Evolutionary conservation across 2,888 invertebrate species (phyloP).

Genomic region (Zhengitettix transpicula): DNA sequence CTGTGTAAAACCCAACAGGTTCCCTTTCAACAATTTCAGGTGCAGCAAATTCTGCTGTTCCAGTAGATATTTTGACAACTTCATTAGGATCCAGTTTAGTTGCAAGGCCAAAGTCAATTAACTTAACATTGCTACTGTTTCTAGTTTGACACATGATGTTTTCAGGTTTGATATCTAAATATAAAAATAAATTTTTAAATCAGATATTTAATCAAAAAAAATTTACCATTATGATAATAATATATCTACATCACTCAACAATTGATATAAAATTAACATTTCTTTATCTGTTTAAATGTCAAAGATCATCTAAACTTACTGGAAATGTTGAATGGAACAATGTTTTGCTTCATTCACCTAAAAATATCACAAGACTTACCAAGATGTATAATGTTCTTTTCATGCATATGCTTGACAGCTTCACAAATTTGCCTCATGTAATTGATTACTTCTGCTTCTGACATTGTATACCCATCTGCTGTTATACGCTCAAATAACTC

Average conservation of each 20-base stretch:
- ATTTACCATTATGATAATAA: neutral
- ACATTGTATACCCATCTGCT: constrained; percentile 95
- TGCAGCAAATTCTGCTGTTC: constrained; percentile 98
- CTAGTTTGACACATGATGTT: constrained; percentile 99
- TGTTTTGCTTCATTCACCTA: neutral
- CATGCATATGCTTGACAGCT: constrained; percentile 96
- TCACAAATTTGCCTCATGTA: constrained; percentile 99
- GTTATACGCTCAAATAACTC: constrained; percentile 98
- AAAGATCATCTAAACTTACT: neutral
- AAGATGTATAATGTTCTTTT: constrained; percentile 95
- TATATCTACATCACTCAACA: neutral
- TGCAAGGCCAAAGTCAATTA: constrained; percentile 98
- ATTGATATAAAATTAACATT: neutral
- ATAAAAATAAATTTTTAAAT: too few species aligned
- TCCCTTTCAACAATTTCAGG: constrained; percentile 98
- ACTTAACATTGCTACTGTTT: constrained; percentile 86
- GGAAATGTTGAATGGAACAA: too few species aligned
- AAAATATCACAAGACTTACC: constrained; percentile 25
- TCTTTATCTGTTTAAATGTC: neutral
- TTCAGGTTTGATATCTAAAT: constrained; percentile 79
- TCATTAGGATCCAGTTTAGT: constrained; percentile 96
- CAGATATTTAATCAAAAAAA: too few species aligned
- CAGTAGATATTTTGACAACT: constrained; percentile 96
- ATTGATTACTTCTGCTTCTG: constrained; percentile 96
- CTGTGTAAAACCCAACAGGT: constrained; percentile 98